Evolutionary conservation across 2,797 vertebrate species (phyloP), one percentile per base, ranked within the genome.

Genomic region (Loriculus beryllinus): DNA sequence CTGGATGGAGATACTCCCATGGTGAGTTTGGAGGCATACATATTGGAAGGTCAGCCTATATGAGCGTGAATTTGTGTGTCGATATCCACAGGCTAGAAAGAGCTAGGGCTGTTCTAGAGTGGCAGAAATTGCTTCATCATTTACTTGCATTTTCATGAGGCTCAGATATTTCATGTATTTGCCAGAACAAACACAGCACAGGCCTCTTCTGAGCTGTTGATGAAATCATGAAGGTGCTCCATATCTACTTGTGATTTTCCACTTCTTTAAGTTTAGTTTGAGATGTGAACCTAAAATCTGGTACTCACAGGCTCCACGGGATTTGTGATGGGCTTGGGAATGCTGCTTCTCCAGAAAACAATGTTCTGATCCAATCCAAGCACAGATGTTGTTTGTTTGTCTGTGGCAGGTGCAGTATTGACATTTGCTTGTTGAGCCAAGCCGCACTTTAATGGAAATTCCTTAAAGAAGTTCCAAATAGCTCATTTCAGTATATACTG

Each of bases 81-180:
- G 76, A 59, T 79, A 84, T 72, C 26, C 21, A 33, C 10, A 14
- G 23, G 37, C 28, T 16, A 79, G 48, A 81, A 82, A 56, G 28
- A 68, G 12, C 31, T 62, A 89, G 51, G 15, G 56, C 42, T 83
- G 42, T 83, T 82, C 45, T 45, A 8, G 51, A 75, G 79, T 40
- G 26, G 48, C 74, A 95, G 60, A 79, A 52, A 25, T 91, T 69
- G 25, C 47, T 59, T 88, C 47, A 43, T 86, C 48, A 14, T 91
- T 93, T 94, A 88, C 85, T 91, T 88, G 62, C 70, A 22, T 67
- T 92, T 91, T 67, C 31, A 26, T 9, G 8, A 92, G 51, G 35
- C 40, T 83, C 76, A 63, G 82, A 14, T 76, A 90, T 86, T 88
- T 84, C 2, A 12, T 48, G 14, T 67, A 31, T 65, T 60, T 88